Evolutionary conservation across 2,888 invertebrate species (phyloP), one percentile per base, ranked within the genome.

Genomic region (Corbicula japonica): DNA sequence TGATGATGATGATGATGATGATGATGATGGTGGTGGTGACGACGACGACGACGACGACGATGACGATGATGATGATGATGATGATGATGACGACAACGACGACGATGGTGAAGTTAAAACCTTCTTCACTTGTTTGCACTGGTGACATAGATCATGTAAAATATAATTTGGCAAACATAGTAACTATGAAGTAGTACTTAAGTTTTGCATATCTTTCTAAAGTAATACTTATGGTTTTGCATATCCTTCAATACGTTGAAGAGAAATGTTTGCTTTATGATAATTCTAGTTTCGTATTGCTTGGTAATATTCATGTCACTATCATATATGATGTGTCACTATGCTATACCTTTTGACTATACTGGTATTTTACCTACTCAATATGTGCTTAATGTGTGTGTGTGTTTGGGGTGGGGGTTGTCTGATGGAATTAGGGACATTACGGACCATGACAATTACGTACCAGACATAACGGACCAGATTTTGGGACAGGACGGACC

Each of bases 221-320:
- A n/a, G n/a, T n/a, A n/a, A n/a, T 8, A 12, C 4, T 18, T 12
- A 15, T 6, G 18, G 35, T 32, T 44, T 46, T 58, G 50, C 63
- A 50, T 32, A 50, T 48, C 62, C 50, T 63, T 63, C 50, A 23
- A 63, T 50, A 34, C 26, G 35, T 63, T 63, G 52, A 50, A 48
- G 48, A 48, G 52, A 8, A 23, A 38, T 34, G 34, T 35, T 63
- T 50, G 35, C 48, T n/a, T 56, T 54, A 50, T 50, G 46, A 32
- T 34, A 48, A 62, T 48, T 62, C 62, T 62, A 50, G n/a, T 32
- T 32, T 18, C n/a, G 30, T 30, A 32, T 54, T 54, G n/a, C n/a
- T n/a, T n/a, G n/a, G n/a, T n/a, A n/a, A n/a, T n/a, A n/a, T n/a
- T n/a, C n/a, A n/a, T n/a, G n/a, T n/a, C n/a, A n/a, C n/a, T n/a